Conservation (phyloP, 1,140 invertebrate species). For the Mya arenaria region DNA sequence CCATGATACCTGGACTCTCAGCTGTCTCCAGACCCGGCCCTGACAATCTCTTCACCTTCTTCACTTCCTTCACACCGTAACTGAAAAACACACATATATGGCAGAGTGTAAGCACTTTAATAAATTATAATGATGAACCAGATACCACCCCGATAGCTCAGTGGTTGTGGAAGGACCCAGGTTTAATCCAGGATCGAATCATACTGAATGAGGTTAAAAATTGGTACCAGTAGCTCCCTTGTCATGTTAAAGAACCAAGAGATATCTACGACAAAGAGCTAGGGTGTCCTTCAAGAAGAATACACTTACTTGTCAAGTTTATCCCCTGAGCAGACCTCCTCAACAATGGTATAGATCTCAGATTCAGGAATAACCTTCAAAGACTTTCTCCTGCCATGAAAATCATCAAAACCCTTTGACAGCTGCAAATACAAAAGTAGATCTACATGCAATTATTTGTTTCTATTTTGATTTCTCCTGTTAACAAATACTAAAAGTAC, state of each 20-base stretch:
- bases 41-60: slow-evolving; percentile 73
- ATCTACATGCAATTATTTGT: too few relatives aligned
- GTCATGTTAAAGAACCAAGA: too few relatives aligned
- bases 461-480: too few relatives aligned
- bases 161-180: too few relatives aligned
- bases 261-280: too few relatives aligned
- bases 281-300: too few relatives aligned
- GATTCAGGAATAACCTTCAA: slow-evolving; percentile 68
- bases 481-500: too few relatives aligned
- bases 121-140: neutral
- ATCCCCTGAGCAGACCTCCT: slow-evolving; percentile 63
- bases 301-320: slow-evolving; percentile 64
- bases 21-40: slow-evolving; percentile 76
- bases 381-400: slow-evolving; percentile 51
- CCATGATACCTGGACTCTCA: slow-evolving; percentile 78
- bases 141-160: too few relatives aligned
- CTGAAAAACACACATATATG: slow-evolving; percentile 64
- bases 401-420: slow-evolving; percentile 41
- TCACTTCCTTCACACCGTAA: slow-evolving; percentile 78
- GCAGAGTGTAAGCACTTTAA: neutral
- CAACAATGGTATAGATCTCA: slow-evolving; percentile 65
- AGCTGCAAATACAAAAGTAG: slow-evolving; percentile 64
- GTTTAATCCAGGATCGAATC: too few relatives aligned
- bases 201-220: too few relatives aligned
- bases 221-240: too few relatives aligned